These are phyloP conservation scores for Sus cebifrons DNA, from an alignment of 2,797 vertebrate species.

Conservation along the genomic window DNA sequence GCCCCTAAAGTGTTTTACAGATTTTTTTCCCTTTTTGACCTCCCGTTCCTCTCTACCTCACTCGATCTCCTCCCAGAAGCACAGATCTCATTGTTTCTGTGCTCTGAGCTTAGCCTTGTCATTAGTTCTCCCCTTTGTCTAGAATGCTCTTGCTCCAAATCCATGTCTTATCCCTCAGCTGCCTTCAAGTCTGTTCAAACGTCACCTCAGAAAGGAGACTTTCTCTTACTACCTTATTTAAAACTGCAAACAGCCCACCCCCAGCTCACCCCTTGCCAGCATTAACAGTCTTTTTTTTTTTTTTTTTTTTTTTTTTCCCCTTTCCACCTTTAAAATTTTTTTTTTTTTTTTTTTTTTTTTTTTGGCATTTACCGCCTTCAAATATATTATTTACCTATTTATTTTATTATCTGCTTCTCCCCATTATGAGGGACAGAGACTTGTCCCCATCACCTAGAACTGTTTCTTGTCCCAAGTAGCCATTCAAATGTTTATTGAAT, in stretches of 20 bases:
- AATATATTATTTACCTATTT: background rate
- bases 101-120: background rate
- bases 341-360: background rate
- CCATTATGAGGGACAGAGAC: background rate
- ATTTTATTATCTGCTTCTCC: background rate
- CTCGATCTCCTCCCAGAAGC: background rate
- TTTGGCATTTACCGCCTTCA: background rate
- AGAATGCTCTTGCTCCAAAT: background rate
- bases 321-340: too few relatives aligned
- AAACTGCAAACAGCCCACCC: background rate
- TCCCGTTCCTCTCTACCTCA: background rate
- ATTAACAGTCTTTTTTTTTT: background rate
- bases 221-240: background rate
- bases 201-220: background rate
- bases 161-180: background rate
- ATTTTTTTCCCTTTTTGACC: background rate
- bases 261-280: background rate
- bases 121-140: background rate
- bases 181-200: background rate
- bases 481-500: background rate
- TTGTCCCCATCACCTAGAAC: background rate
- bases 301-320: too few relatives aligned
- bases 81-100: background rate
- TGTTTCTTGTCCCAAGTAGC: background rate
- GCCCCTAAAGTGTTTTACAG: background rate